Evolutionary conservation across 2,888 invertebrate genomes (phyloP).

Genomic region (Leptinotarsa haldemani): DNA sequence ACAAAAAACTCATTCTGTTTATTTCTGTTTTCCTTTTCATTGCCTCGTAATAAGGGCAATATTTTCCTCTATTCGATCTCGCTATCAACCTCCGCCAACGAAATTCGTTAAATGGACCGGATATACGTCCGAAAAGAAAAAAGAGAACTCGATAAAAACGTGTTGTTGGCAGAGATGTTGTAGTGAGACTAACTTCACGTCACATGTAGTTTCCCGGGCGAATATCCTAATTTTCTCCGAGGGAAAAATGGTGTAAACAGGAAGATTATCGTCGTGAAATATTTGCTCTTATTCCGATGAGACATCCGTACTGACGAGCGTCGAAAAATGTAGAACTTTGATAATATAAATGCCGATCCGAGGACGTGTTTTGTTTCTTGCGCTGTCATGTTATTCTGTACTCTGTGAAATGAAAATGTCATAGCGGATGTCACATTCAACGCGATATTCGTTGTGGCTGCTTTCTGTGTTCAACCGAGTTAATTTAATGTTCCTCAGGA

Average conservation of each 20-base stretch:
- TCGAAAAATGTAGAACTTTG: neutral
- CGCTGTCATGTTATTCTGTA: neutral
- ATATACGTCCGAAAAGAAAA: constrained; percentile 1
- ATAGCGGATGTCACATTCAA: constrained; percentile 1
- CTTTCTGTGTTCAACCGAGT: neutral
- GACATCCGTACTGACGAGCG: neutral
- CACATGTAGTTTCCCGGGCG: constrained; percentile 29
- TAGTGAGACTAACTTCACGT: constrained; percentile 33
- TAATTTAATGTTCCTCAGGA: too few relatives aligned
- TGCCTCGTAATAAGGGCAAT: constrained; percentile 7
- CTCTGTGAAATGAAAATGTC: constrained; percentile 8
- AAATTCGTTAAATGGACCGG: constrained; percentile 2
- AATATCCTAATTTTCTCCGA: neutral
- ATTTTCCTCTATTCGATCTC: neutral
- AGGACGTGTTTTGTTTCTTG: neutral
- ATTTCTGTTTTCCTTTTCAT: constrained; percentile 13
- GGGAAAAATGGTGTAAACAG: constrained; percentile 5
- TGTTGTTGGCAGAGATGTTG: constrained; percentile 27
- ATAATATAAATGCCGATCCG: neutral
- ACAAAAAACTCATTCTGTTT: constrained; percentile 6
- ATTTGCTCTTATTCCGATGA: constrained; percentile 9
- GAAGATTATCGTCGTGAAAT: constrained; percentile 3
- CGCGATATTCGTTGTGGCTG: neutral
- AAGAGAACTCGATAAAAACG: constrained; percentile 4
- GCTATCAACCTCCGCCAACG: neutral